Evolutionary conservation across 2,888 invertebrate species (phyloP).

Genomic region (Linyphia triangularis): DNA sequence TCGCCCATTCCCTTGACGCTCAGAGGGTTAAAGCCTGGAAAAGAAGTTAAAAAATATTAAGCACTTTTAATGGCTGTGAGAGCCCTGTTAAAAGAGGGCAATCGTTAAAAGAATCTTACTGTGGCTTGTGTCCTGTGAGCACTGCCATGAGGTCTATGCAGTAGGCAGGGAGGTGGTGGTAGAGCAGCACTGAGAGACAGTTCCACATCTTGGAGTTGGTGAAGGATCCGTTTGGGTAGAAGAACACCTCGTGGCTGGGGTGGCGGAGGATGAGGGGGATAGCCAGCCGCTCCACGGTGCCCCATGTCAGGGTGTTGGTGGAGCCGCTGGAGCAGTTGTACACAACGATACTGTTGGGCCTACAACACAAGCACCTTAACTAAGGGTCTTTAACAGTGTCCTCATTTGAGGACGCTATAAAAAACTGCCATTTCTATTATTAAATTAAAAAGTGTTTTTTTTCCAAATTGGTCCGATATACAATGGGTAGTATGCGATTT

Average conservation of each 20-base stretch:
- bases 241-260: conserved; percentile 91
- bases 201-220: conserved; percentile 84
- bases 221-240: conserved; percentile 84
- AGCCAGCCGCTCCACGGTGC: conserved; percentile 86
- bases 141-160: conserved; percentile 87
- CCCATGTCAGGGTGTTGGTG: conserved; percentile 92
- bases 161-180: conserved; percentile 92
- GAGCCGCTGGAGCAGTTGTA: conserved; percentile 96
- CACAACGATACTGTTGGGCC: conserved; percentile 83
- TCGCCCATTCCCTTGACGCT: too few relatives aligned
- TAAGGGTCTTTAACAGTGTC: too few relatives aligned
- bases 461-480: too few relatives aligned
- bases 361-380: too few relatives aligned
- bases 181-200: conserved; percentile 86
- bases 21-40: too few relatives aligned
- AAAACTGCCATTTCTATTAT: too few relatives aligned
- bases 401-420: too few relatives aligned
- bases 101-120: conserved; percentile 84
- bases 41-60: too few relatives aligned
- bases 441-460: too few relatives aligned
- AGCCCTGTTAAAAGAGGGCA: too few relatives aligned
- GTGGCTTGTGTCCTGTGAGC: conserved; percentile 88
- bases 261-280: conserved; percentile 87
- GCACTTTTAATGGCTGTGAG: too few relatives aligned
- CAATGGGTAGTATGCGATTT: too few relatives aligned